These are phyloP conservation scores for Scyliorhinus canicula DNA, from an alignment of 2,797 vertebrate genomes.

Conservation along the genomic window DNA sequence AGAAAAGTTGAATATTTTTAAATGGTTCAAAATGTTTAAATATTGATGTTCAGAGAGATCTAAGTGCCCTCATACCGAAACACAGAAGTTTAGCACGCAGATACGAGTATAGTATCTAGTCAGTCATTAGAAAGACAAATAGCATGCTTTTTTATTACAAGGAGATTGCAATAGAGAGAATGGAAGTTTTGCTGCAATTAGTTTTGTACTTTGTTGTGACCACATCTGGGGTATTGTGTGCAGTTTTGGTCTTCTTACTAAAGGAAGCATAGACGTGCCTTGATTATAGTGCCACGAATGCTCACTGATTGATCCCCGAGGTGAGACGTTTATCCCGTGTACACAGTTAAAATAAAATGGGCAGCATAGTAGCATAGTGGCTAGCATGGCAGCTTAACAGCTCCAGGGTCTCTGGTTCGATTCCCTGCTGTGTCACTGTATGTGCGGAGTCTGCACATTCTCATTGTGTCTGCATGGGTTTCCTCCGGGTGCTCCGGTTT, in stretches of 20 bases:
- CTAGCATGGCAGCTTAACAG: no score
- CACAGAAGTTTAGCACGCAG: not conserved
- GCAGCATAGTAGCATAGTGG: no score
- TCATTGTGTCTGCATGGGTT: no score
- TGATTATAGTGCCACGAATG: not conserved
- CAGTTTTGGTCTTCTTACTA: not conserved
- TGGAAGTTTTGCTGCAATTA: not conserved
- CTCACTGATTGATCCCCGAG: not conserved
- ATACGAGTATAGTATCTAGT: not conserved
- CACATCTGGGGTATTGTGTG: not conserved
- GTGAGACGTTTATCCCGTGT: not conserved
- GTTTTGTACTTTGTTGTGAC: not conserved
- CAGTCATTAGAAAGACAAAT: not conserved
- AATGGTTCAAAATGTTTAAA: no score
- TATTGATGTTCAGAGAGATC: no score
- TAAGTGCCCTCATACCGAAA: not conserved
- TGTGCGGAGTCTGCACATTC: no score
- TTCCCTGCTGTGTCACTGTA: no score
- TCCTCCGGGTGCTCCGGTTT: no score
- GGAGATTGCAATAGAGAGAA: not conserved
- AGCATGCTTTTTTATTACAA: not conserved
- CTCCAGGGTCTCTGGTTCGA: no score
- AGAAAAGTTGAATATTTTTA: no score
- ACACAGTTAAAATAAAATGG: not conserved
- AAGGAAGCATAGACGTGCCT: not conserved